Base-by-base conservation (phyloP, 1,140 invertebrate genomes). In the Bilobella aurantiaca region DNA sequence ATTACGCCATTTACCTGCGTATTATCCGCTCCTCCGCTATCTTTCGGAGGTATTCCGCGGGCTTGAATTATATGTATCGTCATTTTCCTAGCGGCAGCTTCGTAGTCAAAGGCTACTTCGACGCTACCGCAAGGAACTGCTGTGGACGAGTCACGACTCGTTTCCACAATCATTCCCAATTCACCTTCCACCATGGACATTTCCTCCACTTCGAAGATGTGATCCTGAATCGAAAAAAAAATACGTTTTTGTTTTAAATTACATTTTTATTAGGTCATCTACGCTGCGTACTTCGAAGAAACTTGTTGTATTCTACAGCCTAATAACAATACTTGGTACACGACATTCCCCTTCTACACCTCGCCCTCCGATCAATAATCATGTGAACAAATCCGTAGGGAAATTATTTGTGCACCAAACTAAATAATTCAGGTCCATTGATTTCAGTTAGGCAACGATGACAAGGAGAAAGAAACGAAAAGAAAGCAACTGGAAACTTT, bases 11-110 rank as follows among this genome's bases (percentile, higher is more conserved):
- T 74, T 75, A 86, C 86, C 82, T 91, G 90, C 8, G 87, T 86
- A 75, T 89, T 87, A 73, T 86, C 84, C 75, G 86, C 80, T 79
- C 93, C 80, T 73, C 88, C 81, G 72, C 86, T 77, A 75, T 88
- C 82, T 79, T 86, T 77, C 73, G 83, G 78, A 53, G 91, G 87
- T 73, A 96, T 81, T 74, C 90, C 83, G 27, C 86, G 82, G 0
- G 90, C 92, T 79, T 94, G 90, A 66, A 95, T 81, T 8, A 96
- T 86, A 72, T 91, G 90, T 16, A 87, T 86, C 27, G 88, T 91
- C 88, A 96, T 91, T 77, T 89, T 91, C 21, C 87, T 83, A 77
- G 91, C 88, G 3, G 89, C 87, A 2, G 89, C 86, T 75, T 95
- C 90, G 76, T 94, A 96, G 16, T 89, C 79, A 74, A 96, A 85